phyloP scores from a whole-genome alignment of 2,113 vertebrate species.

The Loxodonta africana region DNA sequence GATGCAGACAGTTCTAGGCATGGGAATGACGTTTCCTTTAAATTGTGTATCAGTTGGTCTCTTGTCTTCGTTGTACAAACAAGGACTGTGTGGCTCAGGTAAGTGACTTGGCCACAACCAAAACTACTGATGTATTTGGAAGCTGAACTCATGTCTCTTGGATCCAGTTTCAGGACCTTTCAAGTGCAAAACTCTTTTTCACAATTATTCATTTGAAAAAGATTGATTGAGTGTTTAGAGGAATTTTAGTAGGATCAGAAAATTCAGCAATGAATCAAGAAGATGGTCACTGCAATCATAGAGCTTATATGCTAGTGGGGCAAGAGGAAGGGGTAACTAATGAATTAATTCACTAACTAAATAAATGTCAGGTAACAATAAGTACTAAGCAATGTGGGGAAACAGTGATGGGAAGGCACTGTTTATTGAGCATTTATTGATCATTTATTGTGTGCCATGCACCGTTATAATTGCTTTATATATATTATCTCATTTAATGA shows the following conservation, averaged over 20 bases:
- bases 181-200: not conserved
- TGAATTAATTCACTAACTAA: not conserved
- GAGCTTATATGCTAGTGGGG: not conserved
- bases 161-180: not conserved
- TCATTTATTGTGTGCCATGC: not conserved
- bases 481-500: not conserved
- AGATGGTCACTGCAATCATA: accelerated
- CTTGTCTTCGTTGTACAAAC: not conserved
- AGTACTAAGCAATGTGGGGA: not conserved
- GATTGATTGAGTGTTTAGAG: not conserved
- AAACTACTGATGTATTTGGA: not conserved
- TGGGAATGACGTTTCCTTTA: not conserved
- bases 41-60: not conserved
- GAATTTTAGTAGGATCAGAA: not conserved
- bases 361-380: not conserved
- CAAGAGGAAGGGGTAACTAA: not conserved
- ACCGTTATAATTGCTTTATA: not conserved
- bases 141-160: not conserved
- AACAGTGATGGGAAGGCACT: not conserved
- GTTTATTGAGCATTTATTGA: not conserved
- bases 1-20: not conserved
- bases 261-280: not conserved
- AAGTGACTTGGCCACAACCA: not conserved
- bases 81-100: not conserved
- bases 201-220: not conserved